Evolutionary conservation across 2,888 invertebrate genomes (phyloP).

Genomic region (Parnassius smintheus): DNA sequence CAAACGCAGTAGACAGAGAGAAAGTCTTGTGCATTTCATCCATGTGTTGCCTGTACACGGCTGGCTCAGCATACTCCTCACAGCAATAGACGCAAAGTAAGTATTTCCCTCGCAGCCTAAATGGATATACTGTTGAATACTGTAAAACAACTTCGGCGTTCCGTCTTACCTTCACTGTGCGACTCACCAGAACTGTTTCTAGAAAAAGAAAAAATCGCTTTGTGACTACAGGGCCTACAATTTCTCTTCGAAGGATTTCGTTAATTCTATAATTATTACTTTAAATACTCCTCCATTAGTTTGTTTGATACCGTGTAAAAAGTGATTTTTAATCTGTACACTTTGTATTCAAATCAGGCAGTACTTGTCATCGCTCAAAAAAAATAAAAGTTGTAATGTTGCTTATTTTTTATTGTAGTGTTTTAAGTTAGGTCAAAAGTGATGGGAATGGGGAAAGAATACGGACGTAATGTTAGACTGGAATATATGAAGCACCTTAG

Average conservation of each 20-base stretch:
- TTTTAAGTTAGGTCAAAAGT: no score
- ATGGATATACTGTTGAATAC: constrained; percentile 67
- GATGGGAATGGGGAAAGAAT: no score
- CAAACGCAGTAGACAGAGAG: constrained; percentile 59
- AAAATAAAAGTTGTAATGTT: no score
- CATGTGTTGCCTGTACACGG: constrained; percentile 55
- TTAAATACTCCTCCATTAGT: no score
- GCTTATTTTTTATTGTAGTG: no score
- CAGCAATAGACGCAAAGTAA: constrained; percentile 70
- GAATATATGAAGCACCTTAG: no score
- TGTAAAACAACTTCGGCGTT: constrained; percentile 67
- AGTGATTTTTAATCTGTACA: no score
- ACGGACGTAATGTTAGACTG: no score
- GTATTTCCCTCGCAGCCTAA: constrained; percentile 57
- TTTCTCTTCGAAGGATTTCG: constrained; percentile 6
- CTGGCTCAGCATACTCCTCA: constrained; percentile 57
- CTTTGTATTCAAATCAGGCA: no score
- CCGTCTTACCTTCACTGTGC: constrained; percentile 52
- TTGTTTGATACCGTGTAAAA: no score
- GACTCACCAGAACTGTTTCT: constrained; percentile 52
- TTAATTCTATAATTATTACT: no score
- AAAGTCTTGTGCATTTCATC: constrained; percentile 50
- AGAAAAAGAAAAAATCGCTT: constrained; percentile 60
- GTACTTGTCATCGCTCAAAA: no score
- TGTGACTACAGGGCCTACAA: constrained; percentile 40